Percentiles rank a stretch among this genome's conserved stretches.
Conservation (phyloP, 2,113 vertebrate genomes). For the Jaculus jaculus region DNA sequence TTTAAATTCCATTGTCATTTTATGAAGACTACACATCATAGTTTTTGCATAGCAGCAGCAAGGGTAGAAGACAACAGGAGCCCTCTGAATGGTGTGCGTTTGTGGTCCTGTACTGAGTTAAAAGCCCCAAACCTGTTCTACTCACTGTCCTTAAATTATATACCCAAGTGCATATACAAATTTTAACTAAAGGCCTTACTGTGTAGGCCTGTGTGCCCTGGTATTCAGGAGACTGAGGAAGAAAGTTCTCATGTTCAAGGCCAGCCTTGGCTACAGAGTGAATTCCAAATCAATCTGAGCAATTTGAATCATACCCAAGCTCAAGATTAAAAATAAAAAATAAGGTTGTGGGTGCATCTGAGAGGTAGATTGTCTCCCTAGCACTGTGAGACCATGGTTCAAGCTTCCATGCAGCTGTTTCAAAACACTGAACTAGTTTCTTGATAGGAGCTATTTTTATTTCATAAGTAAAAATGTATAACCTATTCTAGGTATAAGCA, state of each 20-base stretch:
- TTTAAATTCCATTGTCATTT: constrained; percentile 41
- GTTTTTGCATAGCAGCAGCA: not conserved
- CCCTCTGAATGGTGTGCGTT: too few species aligned
- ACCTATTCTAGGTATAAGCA: not conserved
- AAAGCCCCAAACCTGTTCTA: not conserved
- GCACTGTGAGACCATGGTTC: too few species aligned
- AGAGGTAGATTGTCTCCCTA: too few species aligned
- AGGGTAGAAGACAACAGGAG: too few species aligned
- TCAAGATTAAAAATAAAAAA: not conserved
- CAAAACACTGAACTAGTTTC: not conserved
- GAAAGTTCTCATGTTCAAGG: not conserved
- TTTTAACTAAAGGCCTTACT: not conserved
- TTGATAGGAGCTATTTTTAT: not conserved
- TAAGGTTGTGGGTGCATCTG: too few species aligned
- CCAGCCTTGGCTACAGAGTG: not conserved
- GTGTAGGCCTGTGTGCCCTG: not conserved
- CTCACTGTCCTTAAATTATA: not conserved
- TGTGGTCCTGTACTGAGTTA: not conserved
- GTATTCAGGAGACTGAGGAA: not conserved
- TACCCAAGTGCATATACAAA: not conserved
- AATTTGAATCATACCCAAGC: not conserved
- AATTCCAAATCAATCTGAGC: too few species aligned
- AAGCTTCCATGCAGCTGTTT: not conserved
- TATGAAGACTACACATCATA: not conserved
- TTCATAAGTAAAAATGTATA: not conserved